Evolutionary conservation across 2,888 invertebrate species (phyloP), one percentile per base, ranked within the genome.

Genomic region (Aplocera efformata): DNA sequence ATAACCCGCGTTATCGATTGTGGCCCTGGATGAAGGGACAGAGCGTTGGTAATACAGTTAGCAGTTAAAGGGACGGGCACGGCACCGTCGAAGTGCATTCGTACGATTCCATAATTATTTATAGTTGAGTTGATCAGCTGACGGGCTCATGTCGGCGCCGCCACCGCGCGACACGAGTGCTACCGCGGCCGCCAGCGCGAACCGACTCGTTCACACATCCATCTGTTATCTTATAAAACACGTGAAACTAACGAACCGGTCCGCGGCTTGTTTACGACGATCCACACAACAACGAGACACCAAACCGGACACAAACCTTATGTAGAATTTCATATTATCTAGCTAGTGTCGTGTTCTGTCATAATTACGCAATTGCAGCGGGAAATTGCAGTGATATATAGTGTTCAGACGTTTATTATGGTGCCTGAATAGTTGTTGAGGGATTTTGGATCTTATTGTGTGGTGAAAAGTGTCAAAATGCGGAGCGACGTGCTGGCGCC

Each of bases 101-200:
- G 66, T 71, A 72, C 75, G 68, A 77, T 80, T 78, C 72, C 64
- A 67, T 74, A 85, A 53, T 83, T 86, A 86, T 88, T 84, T 83
- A 84, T 86, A 86, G 86, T 79, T 68, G 67, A 86, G 86, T 79
- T 68, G 67, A 83, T 83, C 88, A 82, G 86, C 88, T 85, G 83
- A 71, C 40, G 54, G 53, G 53, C 57, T 53, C 54, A 52, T 29
- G 38, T 39, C 53, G 50, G 51, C 42, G 50, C 50, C 45, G 20
- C 34, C 20, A 22, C 29, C 47, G 34, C 28, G 46, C 44, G 43
- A 10, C 42, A 45, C 51, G 45, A 47, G 58, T 53, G 48, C 53
- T 48, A 40, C 40, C 48, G 50, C 46, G 50, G 42, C 47, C 42
- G 47, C 33, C 8, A 33, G 9, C 42, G 38, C 50, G 48, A 2